Conservation (phyloP, 2,113 vertebrate genomes). For the Emydura subglobosa region DNA sequence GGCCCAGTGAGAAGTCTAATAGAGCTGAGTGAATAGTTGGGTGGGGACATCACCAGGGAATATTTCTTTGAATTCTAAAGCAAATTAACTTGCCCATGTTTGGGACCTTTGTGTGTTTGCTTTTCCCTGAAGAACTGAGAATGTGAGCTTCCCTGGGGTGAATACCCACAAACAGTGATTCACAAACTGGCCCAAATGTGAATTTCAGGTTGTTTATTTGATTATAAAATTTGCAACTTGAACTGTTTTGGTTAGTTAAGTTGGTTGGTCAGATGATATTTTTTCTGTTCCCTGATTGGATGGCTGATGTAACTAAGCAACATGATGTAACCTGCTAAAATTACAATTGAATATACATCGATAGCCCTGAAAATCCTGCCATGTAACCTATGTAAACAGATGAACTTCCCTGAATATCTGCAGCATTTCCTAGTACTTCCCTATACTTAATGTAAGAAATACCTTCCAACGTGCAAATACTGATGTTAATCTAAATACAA, state of each 20-base stretch:
- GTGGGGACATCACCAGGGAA: neutral
- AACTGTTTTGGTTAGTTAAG: neutral
- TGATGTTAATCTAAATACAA: neutral
- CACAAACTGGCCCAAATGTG: neutral
- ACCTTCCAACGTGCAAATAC: neutral
- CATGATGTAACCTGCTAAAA: neutral
- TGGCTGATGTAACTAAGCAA: neutral
- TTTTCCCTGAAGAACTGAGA: neutral
- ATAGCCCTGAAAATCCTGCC: accelerated
- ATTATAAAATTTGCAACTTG: neutral
- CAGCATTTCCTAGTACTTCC: neutral
- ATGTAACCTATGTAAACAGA: neutral
- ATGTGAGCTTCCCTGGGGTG: neutral
- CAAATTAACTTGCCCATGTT: neutral
- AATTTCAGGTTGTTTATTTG: neutral
- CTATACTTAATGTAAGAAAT: neutral
- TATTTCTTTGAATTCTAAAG: neutral
- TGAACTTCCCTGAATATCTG: neutral
- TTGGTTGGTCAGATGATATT: neutral
- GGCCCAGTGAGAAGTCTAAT: neutral
- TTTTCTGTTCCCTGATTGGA: neutral
- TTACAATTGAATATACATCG: neutral
- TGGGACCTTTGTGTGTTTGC: neutral
- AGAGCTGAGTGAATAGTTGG: neutral
- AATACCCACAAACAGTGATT: neutral